Evolutionary conservation across 2,113 vertebrate genomes (phyloP), one percentile per base, ranked within the genome.

Genomic region (Catharus bicknelli): DNA sequence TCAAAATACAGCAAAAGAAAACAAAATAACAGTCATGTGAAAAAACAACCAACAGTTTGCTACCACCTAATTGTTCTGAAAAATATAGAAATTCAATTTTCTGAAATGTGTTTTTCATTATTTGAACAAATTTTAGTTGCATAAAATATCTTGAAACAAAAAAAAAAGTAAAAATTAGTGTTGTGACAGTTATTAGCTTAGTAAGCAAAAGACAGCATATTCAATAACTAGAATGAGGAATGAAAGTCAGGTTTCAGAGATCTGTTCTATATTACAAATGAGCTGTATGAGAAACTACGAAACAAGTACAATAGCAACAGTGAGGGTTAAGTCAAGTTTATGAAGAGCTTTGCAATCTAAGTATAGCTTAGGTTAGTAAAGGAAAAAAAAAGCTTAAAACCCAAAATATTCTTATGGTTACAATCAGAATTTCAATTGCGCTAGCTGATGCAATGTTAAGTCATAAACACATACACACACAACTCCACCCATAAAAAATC

Each of bases 1-100:
- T 88, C 43, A 82, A 72, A 74, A 90, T 69, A 38, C 55, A 90
- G 84, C 72, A 95, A 94, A 90, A 79, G 61, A 57, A 87, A 84
- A 76, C 20, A 81, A 97, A 95, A 92, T 59, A 82, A 94, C 90
- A 34, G 29, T 88, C 66, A 43, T 83, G 17, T 13, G 26, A 16
- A 23, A 21, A 83, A 48, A 87, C 75, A 51, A 72, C 1, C 20
- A 83, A 23, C 67, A 59, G 58, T 51, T 77, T 70, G 12, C 72
- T 94, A 91, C 43, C 62, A 93, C 23, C 48, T 48, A 75, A 15
- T 48, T 57, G 6, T 55, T 86, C 22, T 81, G 42, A 85, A 73
- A 79, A 14, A 72, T 0, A 47, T 0, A 34, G 16, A 85, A 88
- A 88, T 47, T 5, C 11, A 13, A 12, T 54, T 88, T 83, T 64